Percentiles rank a stretch among this genome's conserved stretches.
Evolutionary conservation across 2,888 invertebrate genomes (phyloP).

Genomic region (Agrotis ipsilon): DNA sequence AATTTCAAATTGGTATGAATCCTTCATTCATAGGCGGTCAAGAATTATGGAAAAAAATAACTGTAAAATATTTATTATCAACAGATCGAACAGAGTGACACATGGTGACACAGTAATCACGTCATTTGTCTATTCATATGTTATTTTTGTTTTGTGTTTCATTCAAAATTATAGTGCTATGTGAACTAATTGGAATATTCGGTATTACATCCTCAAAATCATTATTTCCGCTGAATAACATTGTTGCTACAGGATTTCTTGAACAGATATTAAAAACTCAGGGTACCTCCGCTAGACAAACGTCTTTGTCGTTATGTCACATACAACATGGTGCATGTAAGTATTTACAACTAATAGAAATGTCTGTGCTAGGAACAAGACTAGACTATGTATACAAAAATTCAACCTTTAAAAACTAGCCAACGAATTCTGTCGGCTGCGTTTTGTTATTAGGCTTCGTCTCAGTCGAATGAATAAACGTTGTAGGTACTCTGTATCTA

Average conservation of each 20-base stretch:
- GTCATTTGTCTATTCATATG: conserved; percentile 60
- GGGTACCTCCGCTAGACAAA: neutral
- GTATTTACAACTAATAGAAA: neutral
- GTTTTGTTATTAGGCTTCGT: no score
- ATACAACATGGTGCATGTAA: neutral
- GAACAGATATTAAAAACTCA: neutral
- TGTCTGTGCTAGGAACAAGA: neutral
- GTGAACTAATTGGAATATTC: conserved; percentile 46
- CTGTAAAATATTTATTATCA: conserved; percentile 9
- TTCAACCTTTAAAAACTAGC: no score
- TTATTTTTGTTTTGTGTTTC: conserved; percentile 60
- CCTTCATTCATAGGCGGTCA: conserved; percentile 22
- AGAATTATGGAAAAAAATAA: conserved; percentile 19
- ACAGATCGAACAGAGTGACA: conserved; percentile 49
- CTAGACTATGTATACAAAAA: neutral
- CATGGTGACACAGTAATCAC: conserved; percentile 44
- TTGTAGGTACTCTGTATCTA: no score
- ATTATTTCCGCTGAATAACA: neutral
- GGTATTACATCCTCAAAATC: conserved; percentile 6
- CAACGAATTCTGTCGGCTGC: no score
- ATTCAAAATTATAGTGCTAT: conserved; percentile 66
- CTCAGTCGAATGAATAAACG: no score
- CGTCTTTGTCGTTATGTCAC: neutral
- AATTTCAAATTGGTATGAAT: neutral
- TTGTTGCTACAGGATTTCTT: neutral